phyloP scores from a whole-genome alignment of 2,888 invertebrate species.

The Cerastis rubricosa region DNA sequence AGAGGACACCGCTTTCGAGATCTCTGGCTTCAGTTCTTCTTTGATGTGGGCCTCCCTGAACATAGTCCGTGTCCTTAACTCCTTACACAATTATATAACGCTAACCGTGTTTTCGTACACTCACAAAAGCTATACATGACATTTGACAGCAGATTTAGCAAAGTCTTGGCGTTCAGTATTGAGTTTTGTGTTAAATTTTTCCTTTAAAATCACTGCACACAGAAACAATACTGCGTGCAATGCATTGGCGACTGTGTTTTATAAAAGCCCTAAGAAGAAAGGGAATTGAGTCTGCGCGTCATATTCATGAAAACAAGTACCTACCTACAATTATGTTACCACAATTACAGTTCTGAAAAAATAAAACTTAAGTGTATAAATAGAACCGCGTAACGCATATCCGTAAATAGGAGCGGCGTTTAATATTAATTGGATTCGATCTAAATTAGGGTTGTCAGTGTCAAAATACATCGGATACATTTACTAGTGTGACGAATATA shows the following conservation, averaged over 20 bases:
- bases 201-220: background rate
- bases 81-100: constrained; percentile 40
- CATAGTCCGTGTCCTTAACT: constrained; percentile 41
- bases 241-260: background rate
- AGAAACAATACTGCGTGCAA: background rate
- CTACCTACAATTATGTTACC: background rate
- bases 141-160: background rate
- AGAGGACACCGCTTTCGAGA: constrained; percentile 35
- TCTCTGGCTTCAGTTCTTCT: constrained; percentile 26
- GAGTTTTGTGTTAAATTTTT: background rate
- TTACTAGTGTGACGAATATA: background rate
- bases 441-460: constrained; percentile 29
- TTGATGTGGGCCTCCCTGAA: constrained; percentile 48
- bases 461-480: background rate
- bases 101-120: background rate
- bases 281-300: background rate
- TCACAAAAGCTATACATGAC: constrained; percentile 9
- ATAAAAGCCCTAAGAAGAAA: background rate
- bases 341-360: background rate
- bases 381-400: constrained; percentile 7
- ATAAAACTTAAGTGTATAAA: background rate
- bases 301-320: background rate
- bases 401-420: constrained; percentile 10
- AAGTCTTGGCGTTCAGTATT: too few relatives aligned
- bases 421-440: constrained; percentile 27